Evolutionary conservation across 35 echinoderm and acorn worm genomes (phyloP), one percentile per base, ranked within the genome.

Genomic region (Hemicentrotus pulcherrimus): DNA sequence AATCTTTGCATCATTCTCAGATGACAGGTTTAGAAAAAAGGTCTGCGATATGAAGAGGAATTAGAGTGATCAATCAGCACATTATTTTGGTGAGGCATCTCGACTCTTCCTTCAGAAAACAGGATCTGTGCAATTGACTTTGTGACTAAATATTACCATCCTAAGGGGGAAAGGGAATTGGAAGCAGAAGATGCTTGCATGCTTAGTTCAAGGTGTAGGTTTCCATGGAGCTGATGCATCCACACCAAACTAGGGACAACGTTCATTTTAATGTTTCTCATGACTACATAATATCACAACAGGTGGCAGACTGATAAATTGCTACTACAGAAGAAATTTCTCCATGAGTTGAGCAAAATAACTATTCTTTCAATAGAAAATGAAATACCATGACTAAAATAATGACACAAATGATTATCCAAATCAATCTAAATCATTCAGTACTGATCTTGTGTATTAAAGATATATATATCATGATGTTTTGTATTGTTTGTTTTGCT

Each of bases 111-210:
- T 58, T 48, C 91, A 93, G 91, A 93, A 93, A 93, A 93, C 91
- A 93, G 91, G 91, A 93, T 93, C 91, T 93, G 46, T 93, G 91
- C 91, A 93, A 93, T 93, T 58, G 48, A 93, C 48, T 93, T 58
- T 93, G 91, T 93, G 91, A 93, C 91, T 93, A 93, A 93, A 93
- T 93, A 93, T 93, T 93, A 31, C 46, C 45, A 58, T 31, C 91
- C 91, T 47, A 47, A 93, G 46, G 91, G 91, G 91, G 48, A 48
- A 31, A 58, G 91, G 91, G 91, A 93, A 93, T 93, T 93, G n/a
- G 91, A 93, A 93, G 46, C 91, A 93, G 32, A n/a, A 78, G 65
- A 78, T 78, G 19, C 5, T 28, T 78, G 65, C 65, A 78, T 78
- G 65, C 65, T 28, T 8, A 78, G 6, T 78, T n/a, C 65, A 78